Evolutionary conservation across 1,140 invertebrate genomes (phyloP).

Genomic region (Euwallacea fornicatus): DNA sequence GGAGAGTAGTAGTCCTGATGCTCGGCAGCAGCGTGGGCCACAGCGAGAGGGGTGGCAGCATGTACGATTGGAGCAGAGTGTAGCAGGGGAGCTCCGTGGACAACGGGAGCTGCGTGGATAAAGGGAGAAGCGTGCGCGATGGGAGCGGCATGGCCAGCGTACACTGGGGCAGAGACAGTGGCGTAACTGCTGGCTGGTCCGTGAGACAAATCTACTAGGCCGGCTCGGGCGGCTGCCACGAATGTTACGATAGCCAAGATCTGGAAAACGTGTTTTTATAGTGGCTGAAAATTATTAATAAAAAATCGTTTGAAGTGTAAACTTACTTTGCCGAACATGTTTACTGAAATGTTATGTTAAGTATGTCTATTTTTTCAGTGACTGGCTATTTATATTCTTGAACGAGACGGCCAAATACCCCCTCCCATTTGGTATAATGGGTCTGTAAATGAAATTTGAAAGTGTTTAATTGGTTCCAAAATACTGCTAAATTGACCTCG

Average conservation of each 20-base stretch:
- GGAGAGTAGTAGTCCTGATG: conserved; percentile 51
- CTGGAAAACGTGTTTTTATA: not conserved
- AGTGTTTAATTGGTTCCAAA: conserved; percentile 3
- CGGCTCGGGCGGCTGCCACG: conserved; percentile 5
- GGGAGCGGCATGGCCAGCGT: conserved; percentile 1
- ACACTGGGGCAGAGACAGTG: not conserved
- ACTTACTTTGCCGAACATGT: not conserved
- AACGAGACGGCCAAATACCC: not conserved
- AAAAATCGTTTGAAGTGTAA: not conserved
- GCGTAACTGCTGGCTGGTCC: conserved; percentile 9
- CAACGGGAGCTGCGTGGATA: not conserved
- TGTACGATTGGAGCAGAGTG: conserved; percentile 4
- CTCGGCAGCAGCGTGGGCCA: not conserved
- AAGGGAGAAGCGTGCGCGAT: not conserved
- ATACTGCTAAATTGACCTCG: not conserved
- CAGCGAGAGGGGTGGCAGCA: conserved; percentile 38
- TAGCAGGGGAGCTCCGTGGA: not conserved
- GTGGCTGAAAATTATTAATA: not conserved
- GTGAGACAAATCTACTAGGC: conserved; percentile 11
- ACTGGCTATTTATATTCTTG: not conserved
- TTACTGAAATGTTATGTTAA: not conserved
- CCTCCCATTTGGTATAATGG: not conserved
- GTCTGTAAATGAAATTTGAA: not conserved
- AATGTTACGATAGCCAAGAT: not conserved
- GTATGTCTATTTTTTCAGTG: not conserved